Conservation (phyloP, 1,140 invertebrate species). For the Heliconius nattereri region DNA sequence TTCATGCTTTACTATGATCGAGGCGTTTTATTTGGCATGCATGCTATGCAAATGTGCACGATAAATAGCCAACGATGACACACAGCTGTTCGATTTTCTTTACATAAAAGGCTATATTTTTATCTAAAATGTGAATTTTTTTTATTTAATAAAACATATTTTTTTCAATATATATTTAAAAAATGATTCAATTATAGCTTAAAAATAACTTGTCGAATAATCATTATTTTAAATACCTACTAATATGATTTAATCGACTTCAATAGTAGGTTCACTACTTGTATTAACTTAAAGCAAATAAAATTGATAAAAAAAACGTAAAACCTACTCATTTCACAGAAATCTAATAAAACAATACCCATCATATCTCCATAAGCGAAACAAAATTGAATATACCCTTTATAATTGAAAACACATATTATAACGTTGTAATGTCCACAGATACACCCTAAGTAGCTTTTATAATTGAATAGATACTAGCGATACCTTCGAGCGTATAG, state of each 20-base stretch:
- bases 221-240: too few relatives aligned
- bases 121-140: not conserved
- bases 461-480: conserved; percentile 28
- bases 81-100: conserved; percentile 52
- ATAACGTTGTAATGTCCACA: conserved; percentile 7
- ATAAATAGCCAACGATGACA: conserved; percentile 45
- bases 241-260: too few relatives aligned
- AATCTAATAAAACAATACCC: too few relatives aligned
- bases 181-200: too few relatives aligned
- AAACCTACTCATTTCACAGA: too few relatives aligned
- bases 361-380: not conserved
- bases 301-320: too few relatives aligned
- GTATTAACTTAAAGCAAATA: too few relatives aligned
- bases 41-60: conserved; percentile 60
- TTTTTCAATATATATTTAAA: too few relatives aligned
- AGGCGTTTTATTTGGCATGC: conserved; percentile 58
- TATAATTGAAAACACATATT: conserved; percentile 15
- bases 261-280: too few relatives aligned
- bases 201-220: too few relatives aligned
- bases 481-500: conserved; percentile 18
- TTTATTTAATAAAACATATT: too few relatives aligned
- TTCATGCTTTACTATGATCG: conserved; percentile 58
- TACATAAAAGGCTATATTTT: not conserved
- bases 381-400: not conserved
- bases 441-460: conserved; percentile 7